Conservation (phyloP, 2,113 vertebrate genomes). For the Sebastes schlegelii region DNA sequence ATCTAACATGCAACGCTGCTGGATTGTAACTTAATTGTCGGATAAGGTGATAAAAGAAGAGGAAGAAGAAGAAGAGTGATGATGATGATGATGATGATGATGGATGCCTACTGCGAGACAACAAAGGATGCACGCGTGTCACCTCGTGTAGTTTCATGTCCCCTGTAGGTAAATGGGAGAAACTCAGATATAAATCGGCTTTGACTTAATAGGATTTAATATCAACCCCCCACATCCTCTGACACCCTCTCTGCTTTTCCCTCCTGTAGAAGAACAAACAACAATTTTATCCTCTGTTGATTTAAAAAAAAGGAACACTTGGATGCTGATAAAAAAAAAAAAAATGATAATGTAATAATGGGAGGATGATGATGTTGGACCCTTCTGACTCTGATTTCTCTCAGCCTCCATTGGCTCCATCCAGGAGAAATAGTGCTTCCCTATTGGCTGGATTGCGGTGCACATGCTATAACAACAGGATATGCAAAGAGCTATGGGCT, state of each 20-base stretch:
- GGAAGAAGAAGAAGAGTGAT: slow-evolving; percentile 15
- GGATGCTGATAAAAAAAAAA: neutral
- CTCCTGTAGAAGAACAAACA: neutral
- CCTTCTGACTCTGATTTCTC: slow-evolving; percentile 31
- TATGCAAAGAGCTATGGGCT: slow-evolving; percentile 74
- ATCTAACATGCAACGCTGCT: neutral
- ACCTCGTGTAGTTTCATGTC: slow-evolving; percentile 11
- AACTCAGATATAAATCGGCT: slow-evolving; percentile 37
- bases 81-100: slow-evolving; percentile 7
- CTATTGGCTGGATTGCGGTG: slow-evolving; percentile 72
- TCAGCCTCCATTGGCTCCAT: slow-evolving; percentile 64
- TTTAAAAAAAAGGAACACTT: neutral
- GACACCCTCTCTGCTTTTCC: neutral
- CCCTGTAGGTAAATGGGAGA: slow-evolving; percentile 14
- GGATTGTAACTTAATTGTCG: slow-evolving; percentile 33
- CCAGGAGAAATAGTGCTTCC: slow-evolving; percentile 65
- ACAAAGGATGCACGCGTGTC: slow-evolving; percentile 62
- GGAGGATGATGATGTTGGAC: slow-evolving; percentile 34
- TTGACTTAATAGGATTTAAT: slow-evolving; percentile 41
- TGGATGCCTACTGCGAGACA: slow-evolving; percentile 62
- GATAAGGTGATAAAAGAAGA: neutral
- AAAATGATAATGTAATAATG: neutral
- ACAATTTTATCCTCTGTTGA: slow-evolving; percentile 7
- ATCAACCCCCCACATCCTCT: neutral
- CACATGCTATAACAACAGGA: slow-evolving; percentile 82